Evolutionary conservation across 2,888 invertebrate genomes (phyloP), one percentile per base, ranked within the genome.

Genomic region (Standfussiana lucernea): DNA sequence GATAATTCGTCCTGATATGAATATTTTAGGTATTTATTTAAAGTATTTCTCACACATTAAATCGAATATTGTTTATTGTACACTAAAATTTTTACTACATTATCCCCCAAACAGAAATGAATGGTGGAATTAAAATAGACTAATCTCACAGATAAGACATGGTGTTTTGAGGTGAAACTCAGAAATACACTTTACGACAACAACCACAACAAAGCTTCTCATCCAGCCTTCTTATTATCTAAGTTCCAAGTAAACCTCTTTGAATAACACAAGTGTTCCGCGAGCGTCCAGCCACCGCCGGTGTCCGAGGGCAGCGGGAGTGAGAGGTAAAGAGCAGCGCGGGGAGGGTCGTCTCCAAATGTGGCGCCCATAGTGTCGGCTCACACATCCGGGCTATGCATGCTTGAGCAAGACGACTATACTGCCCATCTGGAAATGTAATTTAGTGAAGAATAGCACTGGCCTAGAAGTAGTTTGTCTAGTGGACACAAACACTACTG

Each of bases 221-320:
- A 40, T 77, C 77, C 66, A 32, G 37, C 8, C 13, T 56, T 37
- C n/a, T 32, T 11, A 18, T 32, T 70, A 70, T 80, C 80, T 56
- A 71, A 73, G 50, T 4, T 56, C 4, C 7, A 53, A 71, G 71
- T 71, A 65, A 84, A 84, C 77, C 67, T 80, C 75, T 75, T 75
- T 77, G 72, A 80, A 83, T 83, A 84, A 71, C 73, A 69, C 37
- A 83, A 84, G 72, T 75, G 77, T 70, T 66, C 69, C 66, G 18
- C 70, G 28, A 61, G 50, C 56, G 59, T 64, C 56, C 50, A 62
- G 61, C 62, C 50, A 47, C 59, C 50, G 53, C 59, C 21, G 47
- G 64, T 77, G 71, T 76, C 65, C 65, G 28, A 28, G 37, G 35
- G 24, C 62, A 32, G 40, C 10, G 59, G 65, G 47, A 35, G 59